Conservation (phyloP, 2,797 vertebrate species). For the Parauchenoglanis punctatus region DNA sequence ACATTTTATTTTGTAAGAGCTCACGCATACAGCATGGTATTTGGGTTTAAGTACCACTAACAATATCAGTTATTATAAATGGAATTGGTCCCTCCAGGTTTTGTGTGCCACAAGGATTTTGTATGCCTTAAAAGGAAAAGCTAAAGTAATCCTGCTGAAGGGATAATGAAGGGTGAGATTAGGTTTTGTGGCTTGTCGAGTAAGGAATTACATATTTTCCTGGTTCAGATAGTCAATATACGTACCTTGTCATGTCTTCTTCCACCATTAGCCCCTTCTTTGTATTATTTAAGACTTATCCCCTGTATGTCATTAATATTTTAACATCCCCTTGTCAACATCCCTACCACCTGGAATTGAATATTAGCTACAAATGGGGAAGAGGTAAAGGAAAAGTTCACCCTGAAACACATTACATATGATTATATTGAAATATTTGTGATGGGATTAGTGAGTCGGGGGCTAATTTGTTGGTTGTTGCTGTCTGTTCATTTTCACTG, state of each 20-base stretch:
- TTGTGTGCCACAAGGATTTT: conserved; percentile 53
- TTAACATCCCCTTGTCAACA: neutral
- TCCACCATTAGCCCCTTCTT: conserved; percentile 9
- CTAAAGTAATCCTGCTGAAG: conserved; percentile 12
- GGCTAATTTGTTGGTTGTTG: neutral
- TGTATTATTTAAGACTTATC: neutral
- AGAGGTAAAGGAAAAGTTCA: neutral
- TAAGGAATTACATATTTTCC: neutral
- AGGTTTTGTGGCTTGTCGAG: neutral
- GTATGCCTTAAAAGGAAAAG: conserved; percentile 71
- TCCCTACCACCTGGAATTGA: neutral
- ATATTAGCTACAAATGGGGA: neutral
- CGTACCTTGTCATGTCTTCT: conserved; percentile 19
- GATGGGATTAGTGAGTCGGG: neutral
- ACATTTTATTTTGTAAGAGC: conserved; percentile 32
- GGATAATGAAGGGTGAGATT: conserved; percentile 57
- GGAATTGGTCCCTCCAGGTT: conserved; percentile 43
- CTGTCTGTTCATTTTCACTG: too few species aligned
- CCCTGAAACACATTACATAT: neutral
- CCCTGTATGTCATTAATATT: neutral
- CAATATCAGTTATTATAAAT: conserved; percentile 28
- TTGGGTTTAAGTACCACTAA: conserved; percentile 31
- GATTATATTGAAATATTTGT: neutral
- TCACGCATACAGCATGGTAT: conserved; percentile 18
- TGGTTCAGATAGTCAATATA: conserved; percentile 8